Evolutionary conservation across 2,888 invertebrate genomes (phyloP), one percentile per base, ranked within the genome.

Genomic region (Trachelus iudaicus): DNA sequence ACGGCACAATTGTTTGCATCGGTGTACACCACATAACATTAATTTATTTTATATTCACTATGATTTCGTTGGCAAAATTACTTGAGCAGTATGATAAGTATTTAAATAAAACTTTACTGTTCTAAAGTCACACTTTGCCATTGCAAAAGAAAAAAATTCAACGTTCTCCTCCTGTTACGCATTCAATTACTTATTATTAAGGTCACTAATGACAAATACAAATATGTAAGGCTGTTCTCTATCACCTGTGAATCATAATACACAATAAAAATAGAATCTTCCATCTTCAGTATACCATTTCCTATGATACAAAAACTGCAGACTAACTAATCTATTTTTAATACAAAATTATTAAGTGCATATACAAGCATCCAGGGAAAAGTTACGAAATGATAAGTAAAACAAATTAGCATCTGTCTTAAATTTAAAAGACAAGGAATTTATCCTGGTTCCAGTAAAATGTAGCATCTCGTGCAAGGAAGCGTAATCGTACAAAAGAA

Each of bases 1-100:
- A 87, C 81, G 80, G 83, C 83, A 84, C 85, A 74, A 81, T 76
- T 81, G 80, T 81, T 81, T 71, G 73, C 79, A 83, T 85, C 75
- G 81, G 80, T 78, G 73, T 83, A 83, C 77, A 81, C 81, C 76
- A 82, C 81, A 79, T 80, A 82, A 83, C 81, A 86, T 84, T 79
- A 84, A 3, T 40, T 40, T 23, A 0, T 23, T 56, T 56, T 23
- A 23, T 56, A 56, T 56, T 56, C 56, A 56, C 56, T 56, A 56
- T 56, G 56, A 23, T 56, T 56, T 56, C 9, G 56, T 56, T 56
- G 56, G 2, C 23, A 56, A 23, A 56, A 56, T 56, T 56, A 56
- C 23, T 56, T 56, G 56, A 56, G 56, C 23, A 56, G 56, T 56
- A 56, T 56, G 23, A 23, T 56, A 56, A 56, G 56, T 56, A 23